Percentiles rank a stretch among this genome's conserved stretches.
phyloP scores from a whole-genome alignment of 2,888 invertebrate species.

The Xanthorhoe designata region DNA sequence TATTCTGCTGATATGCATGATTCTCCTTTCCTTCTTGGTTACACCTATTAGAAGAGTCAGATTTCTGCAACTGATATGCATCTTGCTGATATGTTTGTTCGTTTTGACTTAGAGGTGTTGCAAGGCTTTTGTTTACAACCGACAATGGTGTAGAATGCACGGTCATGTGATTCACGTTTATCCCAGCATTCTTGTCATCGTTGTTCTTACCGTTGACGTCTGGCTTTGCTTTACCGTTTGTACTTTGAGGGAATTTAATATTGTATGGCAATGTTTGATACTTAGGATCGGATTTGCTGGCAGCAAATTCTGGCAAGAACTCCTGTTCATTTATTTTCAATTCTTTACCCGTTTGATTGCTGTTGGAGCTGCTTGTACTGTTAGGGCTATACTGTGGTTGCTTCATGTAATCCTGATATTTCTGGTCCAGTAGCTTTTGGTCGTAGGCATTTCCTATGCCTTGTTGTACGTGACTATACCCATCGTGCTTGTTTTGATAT shows the following conservation, averaged over 20 bases:
- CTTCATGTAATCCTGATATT: conserved; percentile 81
- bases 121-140: conserved; percentile 87
- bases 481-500: conserved; percentile 75
- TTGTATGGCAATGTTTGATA: conserved; percentile 96
- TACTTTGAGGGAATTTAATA: conserved; percentile 91
- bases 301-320: conserved; percentile 88
- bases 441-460: conserved; percentile 80
- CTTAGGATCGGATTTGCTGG: conserved; percentile 95
- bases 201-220: conserved; percentile 72
- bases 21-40: conserved; percentile 84
- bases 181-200: conserved; percentile 74
- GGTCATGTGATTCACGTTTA: conserved; percentile 83
- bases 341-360: conserved; percentile 80
- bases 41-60: conserved; percentile 81
- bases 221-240: conserved; percentile 72
- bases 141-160: conserved; percentile 83
- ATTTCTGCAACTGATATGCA: conserved; percentile 84
- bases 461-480: conserved; percentile 77
- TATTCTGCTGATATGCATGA: conserved; percentile 83
- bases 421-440: conserved; percentile 79
- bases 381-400: conserved; percentile 86
- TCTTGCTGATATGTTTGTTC: conserved; percentile 84
- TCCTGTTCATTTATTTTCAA: conserved; percentile 83
- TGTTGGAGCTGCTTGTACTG: conserved; percentile 81
- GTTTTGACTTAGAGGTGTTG: conserved; percentile 87